phyloP scores from a whole-genome alignment of 2,797 vertebrate species.

The Stomatorhinus walkeri region DNA sequence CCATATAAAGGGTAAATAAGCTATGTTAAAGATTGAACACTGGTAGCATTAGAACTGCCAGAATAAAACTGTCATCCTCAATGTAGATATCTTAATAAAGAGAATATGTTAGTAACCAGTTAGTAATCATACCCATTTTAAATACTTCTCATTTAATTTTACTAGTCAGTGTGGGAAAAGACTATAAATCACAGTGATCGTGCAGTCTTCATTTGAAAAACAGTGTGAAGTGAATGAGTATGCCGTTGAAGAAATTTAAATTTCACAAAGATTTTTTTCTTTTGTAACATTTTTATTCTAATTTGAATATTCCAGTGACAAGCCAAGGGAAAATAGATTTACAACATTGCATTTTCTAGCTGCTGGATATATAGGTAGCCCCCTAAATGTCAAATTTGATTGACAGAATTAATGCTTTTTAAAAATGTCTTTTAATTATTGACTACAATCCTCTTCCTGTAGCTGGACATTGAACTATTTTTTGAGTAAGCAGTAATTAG shows the following conservation, averaged over 20 bases:
- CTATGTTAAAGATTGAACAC: not conserved
- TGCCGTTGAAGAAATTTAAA: not conserved
- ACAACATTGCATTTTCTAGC: not conserved
- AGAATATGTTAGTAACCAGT: not conserved
- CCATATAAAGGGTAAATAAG: not conserved
- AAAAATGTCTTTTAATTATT: not conserved
- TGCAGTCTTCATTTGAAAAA: not conserved
- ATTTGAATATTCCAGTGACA: not conserved
- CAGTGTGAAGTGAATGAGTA: not conserved
- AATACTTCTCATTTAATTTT: not conserved
- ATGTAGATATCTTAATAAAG: not conserved
- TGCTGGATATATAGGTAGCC: not conserved
- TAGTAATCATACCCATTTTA: not conserved
- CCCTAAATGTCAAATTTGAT: not conserved
- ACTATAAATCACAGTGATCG: not conserved
- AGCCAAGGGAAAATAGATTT: not conserved
- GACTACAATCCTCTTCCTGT: not conserved
- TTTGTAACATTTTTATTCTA: not conserved
- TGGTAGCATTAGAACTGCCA: not conserved
- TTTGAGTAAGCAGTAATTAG: not conserved
- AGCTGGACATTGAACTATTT: not conserved
- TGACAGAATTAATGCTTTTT: not conserved
- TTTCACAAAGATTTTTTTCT: not conserved
- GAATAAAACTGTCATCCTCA: not conserved
- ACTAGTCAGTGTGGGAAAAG: not conserved